Percentiles rank a stretch among this genome's conserved stretches.
Evolutionary conservation across 2,113 vertebrate genomes (phyloP).

Genomic region (Pterocles burchelli): DNA sequence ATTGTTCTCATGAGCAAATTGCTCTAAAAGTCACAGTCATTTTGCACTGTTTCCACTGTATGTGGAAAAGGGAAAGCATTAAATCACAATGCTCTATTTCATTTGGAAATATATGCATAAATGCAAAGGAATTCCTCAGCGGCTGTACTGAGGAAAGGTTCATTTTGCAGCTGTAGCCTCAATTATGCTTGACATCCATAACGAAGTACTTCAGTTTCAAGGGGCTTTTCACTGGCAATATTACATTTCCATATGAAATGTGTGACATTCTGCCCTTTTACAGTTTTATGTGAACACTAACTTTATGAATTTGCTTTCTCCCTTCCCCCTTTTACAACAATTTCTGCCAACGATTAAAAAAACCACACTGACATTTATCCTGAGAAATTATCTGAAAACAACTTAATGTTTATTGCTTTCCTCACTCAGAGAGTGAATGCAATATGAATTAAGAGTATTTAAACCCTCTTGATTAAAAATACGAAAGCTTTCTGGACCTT

Average conservation of each 20-base stretch:
- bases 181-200: slow-evolving; percentile 54
- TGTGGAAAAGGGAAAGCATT: slow-evolving; percentile 34
- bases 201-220: slow-evolving; percentile 29
- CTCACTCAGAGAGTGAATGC: not conserved
- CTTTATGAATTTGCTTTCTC: slow-evolving; percentile 16
- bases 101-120: slow-evolving; percentile 48
- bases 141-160: slow-evolving; percentile 30
- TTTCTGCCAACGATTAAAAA: not conserved
- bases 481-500: not conserved
- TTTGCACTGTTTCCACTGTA: not conserved
- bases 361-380: not conserved
- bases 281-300: slow-evolving; percentile 29
- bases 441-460: not conserved
- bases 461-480: not conserved
- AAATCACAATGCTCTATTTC: slow-evolving; percentile 42
- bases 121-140: slow-evolving; percentile 49
- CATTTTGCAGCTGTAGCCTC: slow-evolving; percentile 40
- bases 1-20: slow-evolving; percentile 20
- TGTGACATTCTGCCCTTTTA: slow-evolving; percentile 31
- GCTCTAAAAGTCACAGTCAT: not conserved
- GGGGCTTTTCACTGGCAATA: not conserved
- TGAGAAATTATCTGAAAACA: not conserved
- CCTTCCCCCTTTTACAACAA: not conserved
- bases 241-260: slow-evolving; percentile 32
- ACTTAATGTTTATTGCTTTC: not conserved